Evolutionary conservation across 2,113 vertebrate species (phyloP).

Genomic region (Micronycteris hirsuta): DNA sequence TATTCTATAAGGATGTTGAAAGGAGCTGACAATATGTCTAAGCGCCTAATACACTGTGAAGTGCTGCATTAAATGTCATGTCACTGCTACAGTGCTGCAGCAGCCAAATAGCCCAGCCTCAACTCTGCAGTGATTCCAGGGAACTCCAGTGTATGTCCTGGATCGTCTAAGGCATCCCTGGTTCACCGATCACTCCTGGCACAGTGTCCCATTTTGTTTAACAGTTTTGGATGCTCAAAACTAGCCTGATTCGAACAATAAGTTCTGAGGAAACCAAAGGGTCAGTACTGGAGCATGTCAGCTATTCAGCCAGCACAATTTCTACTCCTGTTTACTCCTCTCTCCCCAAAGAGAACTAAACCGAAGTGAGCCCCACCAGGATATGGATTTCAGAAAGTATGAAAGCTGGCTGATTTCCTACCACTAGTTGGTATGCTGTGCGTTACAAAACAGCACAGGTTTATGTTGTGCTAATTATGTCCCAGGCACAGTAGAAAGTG

Average conservation of each 20-base stretch:
- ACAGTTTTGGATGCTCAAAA: not conserved
- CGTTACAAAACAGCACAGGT: not conserved
- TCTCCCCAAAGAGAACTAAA: not conserved
- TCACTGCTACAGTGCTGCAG: not conserved
- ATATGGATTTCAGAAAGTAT: not conserved
- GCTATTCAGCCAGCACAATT: not conserved
- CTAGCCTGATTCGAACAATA: not conserved
- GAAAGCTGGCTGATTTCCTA: not conserved
- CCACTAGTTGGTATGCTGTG: not conserved
- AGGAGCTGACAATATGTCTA: not conserved
- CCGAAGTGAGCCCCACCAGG: not conserved
- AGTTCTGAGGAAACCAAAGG: not conserved
- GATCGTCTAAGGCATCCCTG: not conserved
- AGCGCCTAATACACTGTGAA: not conserved
- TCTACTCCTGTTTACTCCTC: not conserved
- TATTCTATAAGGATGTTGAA: not conserved
- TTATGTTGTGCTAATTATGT: not conserved
- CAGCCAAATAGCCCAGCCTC: not conserved
- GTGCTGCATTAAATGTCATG: not conserved
- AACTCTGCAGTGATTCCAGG: not conserved
- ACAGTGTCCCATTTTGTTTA: not conserved
- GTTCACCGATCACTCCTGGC: not conserved
- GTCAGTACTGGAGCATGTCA: not conserved
- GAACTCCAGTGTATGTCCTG: not conserved
- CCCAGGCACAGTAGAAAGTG: not conserved